These are phyloP conservation scores for Propithecus coquereli DNA, from an alignment of 2,113 vertebrate genomes.

Conservation along the genomic window DNA sequence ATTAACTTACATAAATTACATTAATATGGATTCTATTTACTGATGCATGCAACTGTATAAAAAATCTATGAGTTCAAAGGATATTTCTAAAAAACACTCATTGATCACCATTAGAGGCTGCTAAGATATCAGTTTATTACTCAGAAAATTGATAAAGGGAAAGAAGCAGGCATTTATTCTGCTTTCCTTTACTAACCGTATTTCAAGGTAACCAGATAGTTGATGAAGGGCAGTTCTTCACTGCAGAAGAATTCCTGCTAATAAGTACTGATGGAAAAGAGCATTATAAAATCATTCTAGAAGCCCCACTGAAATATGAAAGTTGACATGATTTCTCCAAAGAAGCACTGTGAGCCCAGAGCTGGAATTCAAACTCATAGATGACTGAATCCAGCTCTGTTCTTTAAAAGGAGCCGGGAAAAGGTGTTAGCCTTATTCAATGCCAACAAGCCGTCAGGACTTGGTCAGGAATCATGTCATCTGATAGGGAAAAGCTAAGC, in stretches of 20 bases:
- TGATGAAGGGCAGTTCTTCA: not conserved
- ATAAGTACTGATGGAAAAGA: not conserved
- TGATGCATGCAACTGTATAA: not conserved
- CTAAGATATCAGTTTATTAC: not conserved
- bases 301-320: not conserved
- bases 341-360: not conserved
- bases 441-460: not conserved
- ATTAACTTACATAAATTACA: not conserved
- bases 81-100: not conserved
- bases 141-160: not conserved
- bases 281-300: not conserved
- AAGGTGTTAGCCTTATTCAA: not conserved
- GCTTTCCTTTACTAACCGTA: not conserved
- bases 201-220: not conserved
- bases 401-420: not conserved
- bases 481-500: not conserved
- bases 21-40: not conserved
- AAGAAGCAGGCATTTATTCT: not conserved
- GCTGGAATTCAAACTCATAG: not conserved
- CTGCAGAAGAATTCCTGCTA: not conserved
- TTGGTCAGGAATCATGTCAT: not conserved
- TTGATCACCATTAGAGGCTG: not conserved
- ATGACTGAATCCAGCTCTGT: not conserved
- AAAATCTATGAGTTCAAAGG: not conserved
- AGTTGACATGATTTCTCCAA: not conserved